Conservation (phyloP, 2,888 invertebrate species). For the Spialia ferax region DNA sequence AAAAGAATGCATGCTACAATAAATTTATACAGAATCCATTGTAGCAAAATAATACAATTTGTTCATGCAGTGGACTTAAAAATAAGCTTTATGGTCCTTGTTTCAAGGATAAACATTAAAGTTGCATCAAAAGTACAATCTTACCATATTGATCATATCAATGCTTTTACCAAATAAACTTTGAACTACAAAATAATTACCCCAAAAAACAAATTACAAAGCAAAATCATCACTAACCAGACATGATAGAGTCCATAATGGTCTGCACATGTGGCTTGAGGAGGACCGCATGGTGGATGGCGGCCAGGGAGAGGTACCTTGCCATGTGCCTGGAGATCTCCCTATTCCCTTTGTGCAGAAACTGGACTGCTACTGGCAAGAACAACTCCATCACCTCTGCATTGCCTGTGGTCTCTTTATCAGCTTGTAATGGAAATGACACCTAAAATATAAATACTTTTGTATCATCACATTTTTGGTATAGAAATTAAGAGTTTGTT, state of each 20-base stretch:
- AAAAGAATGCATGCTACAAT: too few relatives aligned
- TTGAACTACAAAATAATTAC: too few relatives aligned
- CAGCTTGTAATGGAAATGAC: conserved; percentile 77
- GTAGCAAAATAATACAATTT: too few relatives aligned
- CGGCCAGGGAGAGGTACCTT: conserved; percentile 96
- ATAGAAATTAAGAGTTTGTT: too few relatives aligned
- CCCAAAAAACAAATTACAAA: not conserved
- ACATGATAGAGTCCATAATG: conserved; percentile 96
- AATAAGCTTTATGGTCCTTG: too few relatives aligned
- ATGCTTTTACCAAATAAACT: too few relatives aligned
- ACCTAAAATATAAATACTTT: conserved; percentile 65
- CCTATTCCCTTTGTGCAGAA: conserved; percentile 95
- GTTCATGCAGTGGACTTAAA: too few relatives aligned
- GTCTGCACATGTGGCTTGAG: conserved; percentile 95
- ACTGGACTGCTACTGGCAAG: conserved; percentile 96
- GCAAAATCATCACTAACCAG: conserved; percentile 81
- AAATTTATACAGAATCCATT: too few relatives aligned
- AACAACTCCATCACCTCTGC: conserved; percentile 92
- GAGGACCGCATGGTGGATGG: conserved; percentile 95
- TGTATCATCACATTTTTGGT: too few relatives aligned
- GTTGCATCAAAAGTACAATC: too few relatives aligned
- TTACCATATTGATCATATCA: too few relatives aligned
- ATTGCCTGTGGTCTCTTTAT: conserved; percentile 87
- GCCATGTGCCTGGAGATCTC: conserved; percentile 96
- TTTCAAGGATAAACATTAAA: too few relatives aligned